Conservation (phyloP, 2,113 vertebrate species). For the Platysternon megacephalum region DNA sequence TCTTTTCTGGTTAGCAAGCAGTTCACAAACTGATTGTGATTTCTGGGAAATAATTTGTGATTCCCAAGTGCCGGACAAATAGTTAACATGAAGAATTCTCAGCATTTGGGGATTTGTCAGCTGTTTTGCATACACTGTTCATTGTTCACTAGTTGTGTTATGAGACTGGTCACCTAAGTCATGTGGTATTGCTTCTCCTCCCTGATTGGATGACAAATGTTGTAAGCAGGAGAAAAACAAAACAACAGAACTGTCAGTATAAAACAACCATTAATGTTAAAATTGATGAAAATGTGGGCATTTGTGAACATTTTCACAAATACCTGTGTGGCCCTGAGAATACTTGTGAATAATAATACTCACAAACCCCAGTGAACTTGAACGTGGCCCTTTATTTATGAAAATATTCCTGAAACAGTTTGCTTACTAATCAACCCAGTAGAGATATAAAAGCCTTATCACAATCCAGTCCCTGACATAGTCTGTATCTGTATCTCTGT, state of each 20-base stretch:
- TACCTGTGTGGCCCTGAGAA: slow-evolving; percentile 35
- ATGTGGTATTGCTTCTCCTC: background rate
- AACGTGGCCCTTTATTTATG: slow-evolving; percentile 56
- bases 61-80: slow-evolving; percentile 46
- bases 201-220: background rate
- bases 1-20: slow-evolving; percentile 28
- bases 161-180: background rate
- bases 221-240: background rate
- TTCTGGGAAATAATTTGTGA: slow-evolving; percentile 28
- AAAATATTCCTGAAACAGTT: slow-evolving; percentile 39
- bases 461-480: background rate
- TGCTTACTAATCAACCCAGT: slow-evolving; percentile 15
- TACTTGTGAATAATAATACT: slow-evolving; percentile 45
- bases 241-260: background rate
- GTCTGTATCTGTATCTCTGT: background rate
- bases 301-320: background rate
- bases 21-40: background rate
- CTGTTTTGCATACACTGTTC: background rate
- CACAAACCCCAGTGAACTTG: slow-evolving; percentile 54
- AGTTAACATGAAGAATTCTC: slow-evolving; percentile 8
- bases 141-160: background rate
- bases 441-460: background rate
- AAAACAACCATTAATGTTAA: background rate
- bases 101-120: slow-evolving; percentile 18
- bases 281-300: background rate